Percentiles rank a stretch among this genome's conserved stretches.
Evolutionary conservation across 1,140 invertebrate species (phyloP).

Genomic region (Drosophila biarmipes): DNA sequence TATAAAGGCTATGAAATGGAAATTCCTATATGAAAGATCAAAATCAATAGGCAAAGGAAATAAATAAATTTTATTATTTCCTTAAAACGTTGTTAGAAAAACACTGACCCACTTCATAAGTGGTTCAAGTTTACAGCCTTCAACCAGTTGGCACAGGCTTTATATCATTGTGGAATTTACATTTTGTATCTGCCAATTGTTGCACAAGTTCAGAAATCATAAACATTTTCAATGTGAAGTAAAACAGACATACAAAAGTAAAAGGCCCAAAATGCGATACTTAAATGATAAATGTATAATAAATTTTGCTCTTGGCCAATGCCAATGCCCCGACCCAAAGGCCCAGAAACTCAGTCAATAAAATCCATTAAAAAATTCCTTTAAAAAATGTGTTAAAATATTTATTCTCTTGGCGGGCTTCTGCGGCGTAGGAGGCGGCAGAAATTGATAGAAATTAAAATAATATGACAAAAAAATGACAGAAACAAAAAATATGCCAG

Average conservation of each 20-base stretch:
- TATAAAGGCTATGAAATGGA: neutral
- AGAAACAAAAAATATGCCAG: slow-evolving; percentile 44
- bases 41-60: slow-evolving; percentile 30
- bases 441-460: slow-evolving; percentile 52
- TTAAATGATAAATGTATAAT: slow-evolving; percentile 61
- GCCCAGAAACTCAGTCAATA: slow-evolving; percentile 39
- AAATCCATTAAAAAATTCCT: slow-evolving; percentile 45
- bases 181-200: slow-evolving; percentile 68
- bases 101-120: slow-evolving; percentile 61
- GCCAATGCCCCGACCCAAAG: slow-evolving; percentile 36
- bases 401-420: slow-evolving; percentile 9
- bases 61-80: neutral
- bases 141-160: slow-evolving; percentile 39
- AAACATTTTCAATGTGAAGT: slow-evolving; percentile 28
- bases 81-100: neutral
- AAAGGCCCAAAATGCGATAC: slow-evolving; percentile 23
- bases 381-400: slow-evolving; percentile 36
- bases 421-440: neutral
- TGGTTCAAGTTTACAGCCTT: slow-evolving; percentile 75
- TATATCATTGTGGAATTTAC: slow-evolving; percentile 47
- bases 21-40: slow-evolving; percentile 10
- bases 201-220: slow-evolving; percentile 63
- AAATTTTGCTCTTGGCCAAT: slow-evolving; percentile 67
- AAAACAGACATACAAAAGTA: slow-evolving; percentile 26
- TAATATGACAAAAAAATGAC: slow-evolving; percentile 31